These are phyloP conservation scores for Zaprionus taronus DNA, from an alignment of 1,140 invertebrate species.

Conservation along the genomic window DNA sequence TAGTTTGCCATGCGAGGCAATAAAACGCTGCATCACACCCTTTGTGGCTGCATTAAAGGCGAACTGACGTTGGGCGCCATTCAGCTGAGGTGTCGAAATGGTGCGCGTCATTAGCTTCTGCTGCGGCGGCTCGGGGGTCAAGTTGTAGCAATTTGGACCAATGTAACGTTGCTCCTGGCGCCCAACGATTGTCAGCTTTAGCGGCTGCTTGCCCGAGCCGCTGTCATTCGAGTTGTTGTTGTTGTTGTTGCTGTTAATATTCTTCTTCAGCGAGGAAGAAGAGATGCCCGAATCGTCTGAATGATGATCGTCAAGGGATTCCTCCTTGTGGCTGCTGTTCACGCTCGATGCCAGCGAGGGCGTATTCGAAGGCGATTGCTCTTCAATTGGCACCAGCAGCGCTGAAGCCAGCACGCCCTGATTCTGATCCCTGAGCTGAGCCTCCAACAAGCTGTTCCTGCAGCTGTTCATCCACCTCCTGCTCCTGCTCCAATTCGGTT, in stretches of 20 bases:
- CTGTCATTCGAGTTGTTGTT: conserved; percentile 1
- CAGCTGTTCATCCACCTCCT: conserved; percentile 8
- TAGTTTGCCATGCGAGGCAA: conserved; percentile 89
- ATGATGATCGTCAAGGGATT: conserved; percentile 76
- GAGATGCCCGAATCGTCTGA: conserved; percentile 82
- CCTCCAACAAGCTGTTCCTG: conserved; percentile 6
- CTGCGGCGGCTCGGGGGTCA: conserved; percentile 84
- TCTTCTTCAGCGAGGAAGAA: conserved; percentile 69
- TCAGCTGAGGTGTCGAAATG: conserved; percentile 87
- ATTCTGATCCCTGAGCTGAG: conserved; percentile 37
- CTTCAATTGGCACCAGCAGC: conserved; percentile 60
- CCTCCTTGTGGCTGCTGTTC: conserved; percentile 74
- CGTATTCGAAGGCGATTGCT: conserved; percentile 64
- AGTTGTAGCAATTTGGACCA: conserved; percentile 81
- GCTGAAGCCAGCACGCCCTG: conserved; percentile 61
- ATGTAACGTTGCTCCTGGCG: conserved; percentile 77
- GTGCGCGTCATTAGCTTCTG: conserved; percentile 86
- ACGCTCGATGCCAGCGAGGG: conserved; percentile 73
- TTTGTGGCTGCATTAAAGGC: conserved; percentile 87
- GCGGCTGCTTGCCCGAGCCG: conserved; percentile 22
- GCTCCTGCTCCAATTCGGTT: conserved; percentile 5
- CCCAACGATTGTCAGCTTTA: conserved; percentile 54
- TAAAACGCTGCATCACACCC: conserved; percentile 91
- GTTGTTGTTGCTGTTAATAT: conserved; percentile 33
- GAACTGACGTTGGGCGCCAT: conserved; percentile 85